A percentile compares a stretch with the other conserved stretches of the same genome.
These are phyloP conservation scores for Centrocercus urophasianus DNA, from an alignment of 2,113 vertebrate genomes.

Conservation along the genomic window DNA sequence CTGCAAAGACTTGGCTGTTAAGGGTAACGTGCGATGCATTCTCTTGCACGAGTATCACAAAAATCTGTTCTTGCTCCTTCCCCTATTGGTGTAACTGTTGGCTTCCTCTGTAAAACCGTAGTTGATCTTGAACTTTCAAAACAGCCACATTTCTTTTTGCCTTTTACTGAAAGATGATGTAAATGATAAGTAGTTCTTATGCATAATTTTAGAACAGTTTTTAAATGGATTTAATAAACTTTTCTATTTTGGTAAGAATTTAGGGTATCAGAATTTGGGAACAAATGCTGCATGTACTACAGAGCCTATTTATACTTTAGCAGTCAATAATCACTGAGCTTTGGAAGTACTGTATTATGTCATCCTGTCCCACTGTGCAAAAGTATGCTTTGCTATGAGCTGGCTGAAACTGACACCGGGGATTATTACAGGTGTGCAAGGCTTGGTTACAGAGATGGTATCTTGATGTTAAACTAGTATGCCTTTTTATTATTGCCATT, in stretches of 20 bases:
- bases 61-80: background rate
- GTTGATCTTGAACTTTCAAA: background rate
- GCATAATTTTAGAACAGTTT: background rate
- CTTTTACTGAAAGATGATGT: background rate
- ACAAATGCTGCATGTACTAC: background rate
- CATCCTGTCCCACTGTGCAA: background rate
- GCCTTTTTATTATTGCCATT: background rate
- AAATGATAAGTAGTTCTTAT: background rate
- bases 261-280: background rate
- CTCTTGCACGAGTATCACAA: background rate
- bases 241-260: background rate
- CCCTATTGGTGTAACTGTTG: rapidly evolving
- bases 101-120: background rate
- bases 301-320: background rate
- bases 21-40: background rate
- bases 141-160: rapidly evolving
- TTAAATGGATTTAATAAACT: background rate
- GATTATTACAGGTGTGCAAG: background rate
- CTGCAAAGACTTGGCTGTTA: background rate
- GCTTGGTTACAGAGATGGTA: background rate
- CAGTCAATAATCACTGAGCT: background rate
- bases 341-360: background rate
- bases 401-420: background rate
- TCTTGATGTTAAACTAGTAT: background rate
- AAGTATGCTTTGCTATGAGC: background rate